Evolutionary conservation across 2,888 invertebrate species (phyloP).

Genomic region (Anagyrus pseudococci): DNA sequence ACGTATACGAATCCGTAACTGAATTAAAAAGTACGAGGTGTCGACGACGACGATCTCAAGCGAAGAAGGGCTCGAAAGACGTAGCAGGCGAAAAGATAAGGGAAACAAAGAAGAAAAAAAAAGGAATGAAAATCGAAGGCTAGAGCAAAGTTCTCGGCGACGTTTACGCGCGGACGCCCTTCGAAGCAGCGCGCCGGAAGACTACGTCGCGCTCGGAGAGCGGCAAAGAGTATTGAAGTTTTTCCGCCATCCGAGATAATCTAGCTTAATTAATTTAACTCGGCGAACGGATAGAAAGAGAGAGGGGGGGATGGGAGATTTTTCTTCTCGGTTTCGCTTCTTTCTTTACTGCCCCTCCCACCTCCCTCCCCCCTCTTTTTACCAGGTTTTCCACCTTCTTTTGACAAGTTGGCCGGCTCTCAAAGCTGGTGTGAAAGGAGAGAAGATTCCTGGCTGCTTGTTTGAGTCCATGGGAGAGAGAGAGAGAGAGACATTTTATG

Average conservation of each 20-base stretch:
- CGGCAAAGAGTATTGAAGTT: conserved; percentile 43
- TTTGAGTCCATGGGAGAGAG: not conserved
- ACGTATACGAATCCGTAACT: too few relatives aligned
- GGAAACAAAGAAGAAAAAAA: not conserved
- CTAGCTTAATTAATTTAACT: conserved; percentile 52
- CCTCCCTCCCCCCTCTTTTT: too few relatives aligned
- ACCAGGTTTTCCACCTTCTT: conserved; percentile 15
- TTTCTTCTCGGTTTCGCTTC: conserved; percentile 10
- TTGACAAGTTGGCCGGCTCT: conserved; percentile 21
- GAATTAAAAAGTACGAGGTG: too few relatives aligned
- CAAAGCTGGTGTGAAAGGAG: not conserved
- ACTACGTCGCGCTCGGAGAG: not conserved
- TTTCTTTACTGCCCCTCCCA: not conserved
- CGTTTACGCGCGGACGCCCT: not conserved
- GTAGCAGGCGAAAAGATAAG: not conserved
- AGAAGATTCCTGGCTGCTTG: conserved; percentile 12
- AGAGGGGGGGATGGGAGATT: too few relatives aligned
- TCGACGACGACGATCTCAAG: too few relatives aligned
- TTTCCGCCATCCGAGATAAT: conserved; percentile 46
- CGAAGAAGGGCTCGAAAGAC: not conserved
- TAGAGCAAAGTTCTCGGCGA: conserved; percentile 10
- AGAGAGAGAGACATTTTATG: too few relatives aligned
- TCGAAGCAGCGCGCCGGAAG: not conserved
- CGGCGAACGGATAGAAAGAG: conserved; percentile 4
- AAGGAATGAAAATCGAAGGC: conserved; percentile 10